Conservation (phyloP, 2,888 invertebrate species). For the Tenthredo mesomela region DNA sequence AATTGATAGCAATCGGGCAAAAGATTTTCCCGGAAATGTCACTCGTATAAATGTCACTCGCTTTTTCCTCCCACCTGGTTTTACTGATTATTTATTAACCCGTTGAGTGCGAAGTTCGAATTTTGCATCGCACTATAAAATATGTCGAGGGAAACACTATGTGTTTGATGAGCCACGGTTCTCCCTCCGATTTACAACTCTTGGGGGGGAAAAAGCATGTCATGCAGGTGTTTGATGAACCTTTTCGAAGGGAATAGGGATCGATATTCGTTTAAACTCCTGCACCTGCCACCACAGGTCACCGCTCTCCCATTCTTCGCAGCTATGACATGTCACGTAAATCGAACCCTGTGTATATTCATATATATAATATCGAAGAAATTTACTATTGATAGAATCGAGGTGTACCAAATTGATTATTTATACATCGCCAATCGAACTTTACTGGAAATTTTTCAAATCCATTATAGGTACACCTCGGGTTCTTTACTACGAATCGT, state of each 20-base stretch:
- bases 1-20: background rate
- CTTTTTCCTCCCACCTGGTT: background rate
- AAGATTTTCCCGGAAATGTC: too few species aligned
- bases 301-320: background rate
- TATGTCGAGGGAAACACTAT: background rate
- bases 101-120: background rate
- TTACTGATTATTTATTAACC: background rate
- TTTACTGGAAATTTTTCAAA: background rate
- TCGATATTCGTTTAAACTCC: constrained; percentile 6
- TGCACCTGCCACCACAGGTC: background rate
- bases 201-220: background rate
- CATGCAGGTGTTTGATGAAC: constrained; percentile 18
- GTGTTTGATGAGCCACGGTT: background rate
- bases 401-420: background rate
- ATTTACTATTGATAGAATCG: background rate
- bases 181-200: background rate
- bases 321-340: background rate
- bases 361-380: background rate
- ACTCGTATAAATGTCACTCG: background rate
- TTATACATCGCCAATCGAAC: background rate
- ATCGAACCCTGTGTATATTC: background rate
- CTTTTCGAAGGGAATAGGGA: background rate
- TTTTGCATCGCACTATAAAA: too few species aligned
- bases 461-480: background rate
- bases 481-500: background rate